Base-by-base conservation (phyloP, 2,888 invertebrate genomes). In the Panzeria rudis region DNA sequence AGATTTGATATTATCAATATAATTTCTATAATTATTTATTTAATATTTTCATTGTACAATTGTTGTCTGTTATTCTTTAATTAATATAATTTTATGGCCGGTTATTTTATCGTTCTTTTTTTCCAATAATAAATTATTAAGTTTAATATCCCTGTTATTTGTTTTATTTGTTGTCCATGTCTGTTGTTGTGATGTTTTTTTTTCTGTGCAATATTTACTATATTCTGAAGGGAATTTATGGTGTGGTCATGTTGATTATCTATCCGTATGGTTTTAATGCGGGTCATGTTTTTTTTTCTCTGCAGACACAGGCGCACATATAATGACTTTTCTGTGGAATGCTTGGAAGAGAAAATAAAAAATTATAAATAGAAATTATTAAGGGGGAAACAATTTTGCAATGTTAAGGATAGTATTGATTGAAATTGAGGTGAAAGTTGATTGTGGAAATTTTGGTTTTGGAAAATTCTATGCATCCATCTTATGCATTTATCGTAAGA, bases 231-330 rank as follows among this genome's bases (percentile, higher is more conserved):
- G 29, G 7, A 62, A 62, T 78, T 29, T 61, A 59, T 77, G 44
- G 54, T 52, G 47, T 59, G 76, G 75, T 68, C 52, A 72, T 61
- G 71, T 75, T 79, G 54, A 59, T 84, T 79, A 80, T 79, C 62
- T 62, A 32, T 52, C 9, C 9, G 32, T 52, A 62, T 38, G 54
- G 54, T 71, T 79, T 54, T 23, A 62, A 71, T 54, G 54, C 44
- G 54, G 71, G 54, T 64, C n/a, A 54, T 8, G n/a, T 5, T 23
- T 44, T 44, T 32, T 44, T 44, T 32, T 52, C 11, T 75, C 35
- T 17, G 29, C 38, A 11, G n/a, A 32, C 17, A 23, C 56, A 56
- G 23, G 54, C 44, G 7, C 7, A 66, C 38, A 41, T 54, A 20
- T 11, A 54, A 56, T 41, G 23, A 41, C 38, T 44, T 56, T 13